Conservation (phyloP, 2,888 invertebrate genomes). For the Drosophila peninsularis region DNA sequence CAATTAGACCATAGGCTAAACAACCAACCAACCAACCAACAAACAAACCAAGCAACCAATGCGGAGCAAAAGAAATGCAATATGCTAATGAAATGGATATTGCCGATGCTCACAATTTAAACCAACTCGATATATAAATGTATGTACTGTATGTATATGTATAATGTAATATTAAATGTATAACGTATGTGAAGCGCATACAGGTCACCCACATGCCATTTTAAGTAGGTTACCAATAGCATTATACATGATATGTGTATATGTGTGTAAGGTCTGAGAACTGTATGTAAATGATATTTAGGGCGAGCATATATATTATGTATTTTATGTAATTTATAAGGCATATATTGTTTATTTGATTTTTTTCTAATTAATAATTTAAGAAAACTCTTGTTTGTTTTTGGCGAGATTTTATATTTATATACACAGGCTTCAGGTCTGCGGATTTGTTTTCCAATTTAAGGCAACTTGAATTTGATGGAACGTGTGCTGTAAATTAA, state of each 20-base stretch:
- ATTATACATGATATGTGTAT: constrained; percentile 45
- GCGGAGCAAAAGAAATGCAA: constrained; percentile 53
- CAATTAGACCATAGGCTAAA: constrained; percentile 68
- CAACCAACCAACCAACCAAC: constrained; percentile 43
- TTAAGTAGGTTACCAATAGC: constrained; percentile 68
- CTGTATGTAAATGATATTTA: constrained; percentile 68
- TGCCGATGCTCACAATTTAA: constrained; percentile 67
- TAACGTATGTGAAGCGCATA: constrained; percentile 68
- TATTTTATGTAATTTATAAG: constrained; percentile 76
- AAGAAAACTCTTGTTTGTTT: constrained; percentile 47
- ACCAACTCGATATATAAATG: constrained; percentile 63
- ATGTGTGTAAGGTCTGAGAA: constrained; percentile 61
- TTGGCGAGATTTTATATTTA: constrained; percentile 4
- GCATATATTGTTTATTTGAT: constrained; percentile 53
- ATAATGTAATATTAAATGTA: constrained; percentile 59
- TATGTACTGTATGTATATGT: constrained; percentile 63
- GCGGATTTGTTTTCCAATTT: constrained; percentile 57
- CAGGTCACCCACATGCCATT: constrained; percentile 75
- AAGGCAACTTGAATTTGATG: constrained; percentile 15
- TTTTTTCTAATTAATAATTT: constrained; percentile 45
- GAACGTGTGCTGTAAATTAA: constrained; percentile 47
- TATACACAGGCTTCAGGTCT: neutral
- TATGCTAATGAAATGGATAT: constrained; percentile 50
- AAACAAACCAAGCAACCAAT: constrained; percentile 46
- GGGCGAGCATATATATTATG: constrained; percentile 56